Evolutionary conservation across 2,888 invertebrate species (phyloP).

Genomic region (Eristalinus sepulchralis): DNA sequence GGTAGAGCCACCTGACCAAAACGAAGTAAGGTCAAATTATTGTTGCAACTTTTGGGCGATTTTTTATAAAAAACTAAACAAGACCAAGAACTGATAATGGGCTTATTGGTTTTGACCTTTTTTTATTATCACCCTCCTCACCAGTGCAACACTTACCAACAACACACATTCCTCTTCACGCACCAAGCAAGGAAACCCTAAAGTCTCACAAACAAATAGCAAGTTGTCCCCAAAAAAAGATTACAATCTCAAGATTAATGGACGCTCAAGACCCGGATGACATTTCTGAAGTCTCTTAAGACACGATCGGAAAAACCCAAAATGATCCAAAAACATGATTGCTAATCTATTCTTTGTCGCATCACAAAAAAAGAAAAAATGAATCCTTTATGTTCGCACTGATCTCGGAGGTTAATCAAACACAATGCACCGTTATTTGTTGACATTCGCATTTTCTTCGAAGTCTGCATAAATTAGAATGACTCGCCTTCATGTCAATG

Average conservation of each 20-base stretch:
- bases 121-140: too few relatives aligned
- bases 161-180: too few relatives aligned
- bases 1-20: too few relatives aligned
- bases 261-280: neutral
- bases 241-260: neutral
- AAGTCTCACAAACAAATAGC: neutral
- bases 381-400: neutral
- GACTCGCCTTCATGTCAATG: conserved; percentile 10
- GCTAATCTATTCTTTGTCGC: neutral
- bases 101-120: too few relatives aligned
- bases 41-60: too few relatives aligned
- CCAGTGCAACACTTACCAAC: too few relatives aligned
- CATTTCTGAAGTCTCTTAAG: neutral
- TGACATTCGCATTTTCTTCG: neutral
- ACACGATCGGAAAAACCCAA: neutral
- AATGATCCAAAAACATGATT: neutral
- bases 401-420: neutral
- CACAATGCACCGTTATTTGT: neutral
- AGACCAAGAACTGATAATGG: too few relatives aligned
- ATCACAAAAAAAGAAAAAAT: neutral
- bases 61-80: too few relatives aligned
- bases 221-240: neutral
- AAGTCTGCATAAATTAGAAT: neutral
- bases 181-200: neutral
- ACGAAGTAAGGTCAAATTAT: too few relatives aligned